Conservation (phyloP, 2,113 vertebrate species). For the Euleptes europaea region DNA sequence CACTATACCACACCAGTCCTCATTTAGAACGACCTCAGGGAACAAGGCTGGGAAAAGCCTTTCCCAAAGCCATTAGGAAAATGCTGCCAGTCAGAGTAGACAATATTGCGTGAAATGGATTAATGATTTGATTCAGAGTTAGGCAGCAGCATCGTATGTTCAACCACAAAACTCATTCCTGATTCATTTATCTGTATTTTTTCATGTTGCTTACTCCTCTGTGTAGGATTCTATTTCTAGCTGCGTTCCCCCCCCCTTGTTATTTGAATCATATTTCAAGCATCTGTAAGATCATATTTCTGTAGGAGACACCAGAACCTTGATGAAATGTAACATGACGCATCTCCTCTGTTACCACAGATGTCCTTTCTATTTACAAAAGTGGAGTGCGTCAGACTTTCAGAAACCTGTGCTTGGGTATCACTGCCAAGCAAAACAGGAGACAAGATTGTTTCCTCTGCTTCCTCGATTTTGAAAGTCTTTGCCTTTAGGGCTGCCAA, state of each 20-base stretch:
- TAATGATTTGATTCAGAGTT: background rate
- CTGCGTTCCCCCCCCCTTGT: rapidly evolving
- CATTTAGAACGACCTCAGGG: background rate
- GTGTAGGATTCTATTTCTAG: background rate
- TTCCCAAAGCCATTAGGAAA: background rate
- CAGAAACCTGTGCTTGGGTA: background rate
- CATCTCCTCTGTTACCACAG: background rate
- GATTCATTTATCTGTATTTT: rapidly evolving
- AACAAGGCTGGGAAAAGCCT: background rate
- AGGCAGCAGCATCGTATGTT: background rate
- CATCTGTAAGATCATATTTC: background rate
- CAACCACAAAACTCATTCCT: background rate
- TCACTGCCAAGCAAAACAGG: slow-evolving; percentile 32
- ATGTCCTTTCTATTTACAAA: background rate
- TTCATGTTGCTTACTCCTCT: background rate
- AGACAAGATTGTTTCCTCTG: background rate
- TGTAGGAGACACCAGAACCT: background rate
- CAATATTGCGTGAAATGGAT: background rate
- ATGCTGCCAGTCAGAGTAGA: background rate
- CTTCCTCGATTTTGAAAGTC: background rate
- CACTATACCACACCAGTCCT: too few species aligned
- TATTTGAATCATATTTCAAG: background rate
- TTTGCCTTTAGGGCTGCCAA: background rate
- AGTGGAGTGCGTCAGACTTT: background rate
- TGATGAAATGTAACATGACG: background rate